Base-by-base conservation (phyloP, 2,888 invertebrate species). In the Cephus spinipes region DNA sequence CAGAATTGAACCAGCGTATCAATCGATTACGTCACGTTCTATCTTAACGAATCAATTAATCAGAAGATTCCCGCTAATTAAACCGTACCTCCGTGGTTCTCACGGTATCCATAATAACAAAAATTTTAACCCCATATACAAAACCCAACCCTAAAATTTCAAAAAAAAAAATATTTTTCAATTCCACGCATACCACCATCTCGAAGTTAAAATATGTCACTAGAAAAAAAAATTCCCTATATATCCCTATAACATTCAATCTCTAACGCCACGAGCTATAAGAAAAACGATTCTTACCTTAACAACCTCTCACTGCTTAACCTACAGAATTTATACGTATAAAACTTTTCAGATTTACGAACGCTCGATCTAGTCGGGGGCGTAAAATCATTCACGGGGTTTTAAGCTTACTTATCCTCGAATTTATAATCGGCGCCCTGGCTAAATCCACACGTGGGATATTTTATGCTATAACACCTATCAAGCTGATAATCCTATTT, bases 21-120 rank as follows among this genome's bases (percentile, higher is more conserved):
- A 77, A 77, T 77, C 77, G 75, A 77, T 77, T 77, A 75, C 74
- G 77, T 75, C 74, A 77, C 77, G 77, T 35, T 77, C 77, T 68
- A 77, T 77, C 77, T 77, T 77, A 77, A 77, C 77, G 77, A 77
- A 77, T 77, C 77, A 77, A 77, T 77, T 77, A 75, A 77, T 77
- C 77, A 77, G 77, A 75, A 69, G 71, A 33, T 74, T 55, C 74
- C 75, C 71, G 74, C 74, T 77, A 77, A 77, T 77, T 77, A 77
- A 77, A 77, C 71, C 77, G 77, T 74, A 71, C 55, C 74, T 55
- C 34, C 69, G 77, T 32, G 77, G 71, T 77, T 77, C 77, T 77
- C 77, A 77, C 77, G 77, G 30, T 74, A 36, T 69, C 69, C 2
- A 33, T n/a, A 71, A 33, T 33, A 4, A 71, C 0, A 31, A 3